Evolutionary conservation across 2,888 invertebrate species (phyloP).

Genomic region (Tinea trinotella): DNA sequence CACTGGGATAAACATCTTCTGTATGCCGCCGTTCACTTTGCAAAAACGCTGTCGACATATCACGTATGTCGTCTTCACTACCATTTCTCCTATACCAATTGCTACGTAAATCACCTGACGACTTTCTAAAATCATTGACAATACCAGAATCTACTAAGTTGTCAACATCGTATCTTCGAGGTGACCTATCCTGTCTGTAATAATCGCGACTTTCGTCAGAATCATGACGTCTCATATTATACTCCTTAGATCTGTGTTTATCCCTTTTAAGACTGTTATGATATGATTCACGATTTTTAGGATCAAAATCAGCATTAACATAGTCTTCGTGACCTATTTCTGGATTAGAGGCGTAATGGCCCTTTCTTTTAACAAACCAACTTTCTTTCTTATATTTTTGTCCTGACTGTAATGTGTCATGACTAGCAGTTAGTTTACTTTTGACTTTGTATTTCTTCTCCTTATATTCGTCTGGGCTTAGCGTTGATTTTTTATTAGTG

Average conservation of each 20-base stretch:
- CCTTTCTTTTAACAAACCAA: constrained; percentile 59
- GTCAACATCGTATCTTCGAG: constrained; percentile 64
- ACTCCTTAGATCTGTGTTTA: constrained; percentile 54
- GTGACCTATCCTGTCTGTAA: constrained; percentile 54
- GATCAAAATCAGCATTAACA: constrained; percentile 51
- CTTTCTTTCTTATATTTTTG: constrained; percentile 64
- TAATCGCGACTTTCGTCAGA: constrained; percentile 67
- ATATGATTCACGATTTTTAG: constrained; percentile 58
- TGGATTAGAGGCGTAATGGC: constrained; percentile 74
- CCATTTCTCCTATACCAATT: constrained; percentile 53
- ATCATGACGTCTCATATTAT: constrained; percentile 52
- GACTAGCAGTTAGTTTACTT: constrained; percentile 59
- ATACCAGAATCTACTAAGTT: constrained; percentile 85
- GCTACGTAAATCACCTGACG: constrained; percentile 66
- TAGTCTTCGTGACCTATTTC: constrained; percentile 71
- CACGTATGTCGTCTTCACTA: constrained; percentile 79
- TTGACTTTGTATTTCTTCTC: constrained; percentile 64
- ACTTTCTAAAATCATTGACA: constrained; percentile 84
- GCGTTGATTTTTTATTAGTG: constrained; percentile 68
- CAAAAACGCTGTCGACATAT: constrained; percentile 76
- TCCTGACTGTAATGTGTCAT: constrained; percentile 53
- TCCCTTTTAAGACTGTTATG: constrained; percentile 76
- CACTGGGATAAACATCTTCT: constrained; percentile 72
- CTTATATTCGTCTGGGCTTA: constrained; percentile 74
- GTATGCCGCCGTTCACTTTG: constrained; percentile 82